Evolutionary conservation across 2,888 invertebrate genomes (phyloP).

Genomic region (Chrysolina oricalcia): DNA sequence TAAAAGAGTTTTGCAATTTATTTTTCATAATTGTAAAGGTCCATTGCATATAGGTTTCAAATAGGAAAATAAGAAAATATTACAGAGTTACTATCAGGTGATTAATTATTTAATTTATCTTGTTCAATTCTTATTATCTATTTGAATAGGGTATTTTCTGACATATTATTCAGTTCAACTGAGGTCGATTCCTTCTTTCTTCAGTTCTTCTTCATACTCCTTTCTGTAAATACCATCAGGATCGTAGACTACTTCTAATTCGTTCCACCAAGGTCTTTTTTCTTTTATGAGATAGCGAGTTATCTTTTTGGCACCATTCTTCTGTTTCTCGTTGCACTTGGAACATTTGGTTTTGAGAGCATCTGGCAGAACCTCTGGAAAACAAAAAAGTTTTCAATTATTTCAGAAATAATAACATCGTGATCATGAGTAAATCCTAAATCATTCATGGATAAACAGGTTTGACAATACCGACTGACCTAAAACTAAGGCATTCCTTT

Average conservation of each 20-base stretch:
- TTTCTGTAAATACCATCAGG: constrained; percentile 77
- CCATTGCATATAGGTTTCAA: no score
- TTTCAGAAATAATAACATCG: background rate
- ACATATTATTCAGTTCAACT: constrained; percentile 16
- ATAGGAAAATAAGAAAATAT: no score
- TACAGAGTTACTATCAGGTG: background rate
- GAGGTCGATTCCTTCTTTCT: constrained; percentile 66
- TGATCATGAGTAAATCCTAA: no score
- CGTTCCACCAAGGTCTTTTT: constrained; percentile 77
- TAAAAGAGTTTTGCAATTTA: no score
- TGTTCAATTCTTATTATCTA: background rate
- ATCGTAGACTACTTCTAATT: constrained; percentile 79
- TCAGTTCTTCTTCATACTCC: constrained; percentile 77
- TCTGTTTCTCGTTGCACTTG: constrained; percentile 80
- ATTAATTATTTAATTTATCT: background rate
- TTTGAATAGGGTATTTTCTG: background rate
- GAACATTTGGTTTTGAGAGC: constrained; percentile 78
- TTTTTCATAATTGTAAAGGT: no score
- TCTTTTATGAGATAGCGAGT: constrained; percentile 79
- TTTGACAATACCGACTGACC: no score
- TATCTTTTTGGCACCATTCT: constrained; percentile 76
- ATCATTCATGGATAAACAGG: no score
- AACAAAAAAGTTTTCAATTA: background rate
- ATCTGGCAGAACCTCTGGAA: constrained; percentile 79
- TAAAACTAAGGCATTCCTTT: no score